Base-by-base conservation (phyloP, 2,888 invertebrate genomes). In the Vannuccia rotundouncinata region DNA sequence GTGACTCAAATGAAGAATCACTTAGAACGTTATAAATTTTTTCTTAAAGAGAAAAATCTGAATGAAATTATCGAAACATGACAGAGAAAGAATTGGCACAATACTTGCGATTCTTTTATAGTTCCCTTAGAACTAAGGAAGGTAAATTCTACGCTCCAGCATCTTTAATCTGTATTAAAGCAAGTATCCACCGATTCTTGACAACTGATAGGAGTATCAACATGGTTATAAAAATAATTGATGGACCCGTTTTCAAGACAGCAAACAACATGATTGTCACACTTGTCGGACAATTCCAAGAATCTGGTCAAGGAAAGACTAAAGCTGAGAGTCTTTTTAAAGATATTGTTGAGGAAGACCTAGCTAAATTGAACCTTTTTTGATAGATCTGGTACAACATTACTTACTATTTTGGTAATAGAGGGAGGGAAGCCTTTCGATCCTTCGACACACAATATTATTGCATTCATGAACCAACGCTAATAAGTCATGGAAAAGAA, bases 401-500 rank as follows among this genome's bases (percentile, higher is more conserved):
- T 66, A 66, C 66, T 13, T 66, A 22, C 66, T 66, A 66, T 66
- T 66, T 66, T 66, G 66, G 66, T 66, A 66, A 66, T 66, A 66
- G 66, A 66, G 66, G 66, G 66, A 66, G 66, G 66, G 66, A 66
- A 66, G 66, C 22, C 66, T 66, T 66, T 66, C 66, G 66, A 66
- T 66, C 66, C 66, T 66, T 66, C 66, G 66, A 66, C 66, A 66
- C 25, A 66, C 2, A 66, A 66, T 66, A 5, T 66, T 66, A 66
- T 66, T 66, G 66, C 66, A 66, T n/a, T 66, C 66, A 66, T 66
- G 66, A 66, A 66, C 66, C 66, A 66, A 66, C 66, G 66, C 66
- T 2, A 66, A 66, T 66, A 66, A 66, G 66, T 66, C 17, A 66
- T 66, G 66, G 66, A 66, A 66, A 66, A 66, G 66, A 66, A n/a